phyloP scores from a whole-genome alignment of 2,797 vertebrate species.

The Thunnus albacares region DNA sequence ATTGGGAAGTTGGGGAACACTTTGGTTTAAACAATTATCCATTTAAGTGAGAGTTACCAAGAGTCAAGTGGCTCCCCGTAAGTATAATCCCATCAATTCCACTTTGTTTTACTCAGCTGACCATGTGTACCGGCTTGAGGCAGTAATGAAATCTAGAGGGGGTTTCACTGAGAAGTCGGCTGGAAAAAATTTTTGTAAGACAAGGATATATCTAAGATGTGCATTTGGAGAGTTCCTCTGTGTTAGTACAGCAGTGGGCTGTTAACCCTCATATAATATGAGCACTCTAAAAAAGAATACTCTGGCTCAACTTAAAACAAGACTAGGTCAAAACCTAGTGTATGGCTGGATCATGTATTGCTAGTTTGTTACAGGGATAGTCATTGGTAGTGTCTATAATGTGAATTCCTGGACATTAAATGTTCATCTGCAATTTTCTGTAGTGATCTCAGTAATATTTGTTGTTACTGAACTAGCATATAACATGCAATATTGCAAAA shows the following conservation, averaged over 20 bases:
- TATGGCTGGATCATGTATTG: too few relatives aligned
- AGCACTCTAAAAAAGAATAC: neutral
- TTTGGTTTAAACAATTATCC: conserved; percentile 50
- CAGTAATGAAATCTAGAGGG: neutral
- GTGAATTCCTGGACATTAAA: too few relatives aligned
- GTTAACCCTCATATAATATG: conserved; percentile 29
- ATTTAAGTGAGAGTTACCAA: conserved; percentile 41
- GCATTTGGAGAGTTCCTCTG: conserved; percentile 39
- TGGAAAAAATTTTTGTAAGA: conserved; percentile 21
- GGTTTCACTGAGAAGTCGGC: neutral
- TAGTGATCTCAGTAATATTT: too few relatives aligned
- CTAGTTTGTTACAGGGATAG: too few relatives aligned
- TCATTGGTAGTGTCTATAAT: too few relatives aligned
- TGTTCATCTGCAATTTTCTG: too few relatives aligned
- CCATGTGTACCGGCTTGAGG: conserved; percentile 4
- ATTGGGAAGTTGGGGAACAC: neutral
- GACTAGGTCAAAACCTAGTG: too few relatives aligned
- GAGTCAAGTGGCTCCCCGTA: conserved; percentile 21
- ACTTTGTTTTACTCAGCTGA: conserved; percentile 34
- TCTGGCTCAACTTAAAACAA: too few relatives aligned
- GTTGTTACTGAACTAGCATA: too few relatives aligned
- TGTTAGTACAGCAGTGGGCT: conserved; percentile 40
- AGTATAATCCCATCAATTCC: conserved; percentile 37
- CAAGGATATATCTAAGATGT: conserved; percentile 23
- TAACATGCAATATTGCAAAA: too few relatives aligned